Evolutionary conservation across 2,113 vertebrate species (phyloP).

Genomic region (Myocastor coypus): DNA sequence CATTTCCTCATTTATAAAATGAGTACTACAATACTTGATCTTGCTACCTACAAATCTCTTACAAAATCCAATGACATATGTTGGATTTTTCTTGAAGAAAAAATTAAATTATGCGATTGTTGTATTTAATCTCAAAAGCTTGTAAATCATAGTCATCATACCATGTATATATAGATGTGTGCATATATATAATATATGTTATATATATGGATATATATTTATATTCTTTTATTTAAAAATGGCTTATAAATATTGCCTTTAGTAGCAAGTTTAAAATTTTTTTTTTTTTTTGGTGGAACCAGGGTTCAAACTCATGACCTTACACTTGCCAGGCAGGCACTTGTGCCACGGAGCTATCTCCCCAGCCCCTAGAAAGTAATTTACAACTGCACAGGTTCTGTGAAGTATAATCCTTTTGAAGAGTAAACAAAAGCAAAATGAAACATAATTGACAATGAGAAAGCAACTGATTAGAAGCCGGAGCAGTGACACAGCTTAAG

Average conservation of each 20-base stretch:
- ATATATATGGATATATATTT: neutral
- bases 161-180: neutral
- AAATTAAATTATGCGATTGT: neutral
- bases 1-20: slow-evolving; percentile 45
- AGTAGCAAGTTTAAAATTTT: neutral
- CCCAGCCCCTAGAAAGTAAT: neutral
- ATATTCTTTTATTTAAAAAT: neutral
- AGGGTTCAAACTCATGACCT: too few relatives aligned
- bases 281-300: too few relatives aligned
- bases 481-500: slow-evolving; percentile 43
- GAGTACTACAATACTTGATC: neutral
- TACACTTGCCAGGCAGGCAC: too few relatives aligned
- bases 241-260: neutral
- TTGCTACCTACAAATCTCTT: slow-evolving; percentile 2
- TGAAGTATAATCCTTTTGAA: slow-evolving; percentile 28
- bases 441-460: slow-evolving; percentile 54
- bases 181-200: neutral
- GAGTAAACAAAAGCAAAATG: slow-evolving; percentile 63
- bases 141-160: slow-evolving; percentile 5
- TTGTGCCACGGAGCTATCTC: too few relatives aligned
- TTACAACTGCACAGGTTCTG: neutral
- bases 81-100: slow-evolving; percentile 7
- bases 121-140: slow-evolving; percentile 22
- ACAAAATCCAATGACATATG: slow-evolving; percentile 11
- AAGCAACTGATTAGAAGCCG: slow-evolving; percentile 36